Evolutionary conservation across 1,140 invertebrate species (phyloP), one percentile per base, ranked within the genome.

Genomic region (Bombus balteatus): DNA sequence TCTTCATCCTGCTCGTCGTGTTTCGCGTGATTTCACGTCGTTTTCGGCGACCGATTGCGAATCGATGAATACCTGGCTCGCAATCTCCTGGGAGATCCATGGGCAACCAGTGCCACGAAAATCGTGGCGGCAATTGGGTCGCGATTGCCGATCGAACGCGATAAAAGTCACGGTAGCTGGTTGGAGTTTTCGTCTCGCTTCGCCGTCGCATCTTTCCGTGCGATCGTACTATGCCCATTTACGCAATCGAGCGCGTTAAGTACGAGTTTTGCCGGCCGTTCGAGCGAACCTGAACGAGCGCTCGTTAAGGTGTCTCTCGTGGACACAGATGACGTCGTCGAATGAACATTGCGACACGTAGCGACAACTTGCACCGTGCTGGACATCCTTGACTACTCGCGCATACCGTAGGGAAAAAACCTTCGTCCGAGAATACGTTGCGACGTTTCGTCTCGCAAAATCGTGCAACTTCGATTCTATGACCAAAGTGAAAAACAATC

Each of bases 341-440:
- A 65, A 87, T 83, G 86, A 79, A 90, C 86, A 77, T 90, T 90
- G 88, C 89, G 86, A 90, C 88, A 90, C 88, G 88, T 85, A 86
- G 79, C 76, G 74, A 85, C 87, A 85, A 59, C 89, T 91, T 83
- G 88, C 88, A 87, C 66, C 81, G 77, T 53, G 73, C 78, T 89
- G 89, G 92, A 90, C 92, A 94, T 94, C 92, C 92, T 93, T 93
- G 93, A 92, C 90, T 93, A 89, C 90, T 79, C 76, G 81, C 71
- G 59, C 82, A 79, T 82, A 62, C 72, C 83, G 80, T 76, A 72
- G n/a, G 47, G 59, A 81, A 70, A 78, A 88, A 89, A 83, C 79
- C 77, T 79, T 81, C 83, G 82, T 68, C 6, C 59, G n/a, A 12
- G 80, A 41, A 47, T 15, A 47, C 34, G 70, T 41, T 71, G 22